Evolutionary conservation across 2,113 vertebrate genomes (phyloP).

Genomic region (Cavia porcellus): DNA sequence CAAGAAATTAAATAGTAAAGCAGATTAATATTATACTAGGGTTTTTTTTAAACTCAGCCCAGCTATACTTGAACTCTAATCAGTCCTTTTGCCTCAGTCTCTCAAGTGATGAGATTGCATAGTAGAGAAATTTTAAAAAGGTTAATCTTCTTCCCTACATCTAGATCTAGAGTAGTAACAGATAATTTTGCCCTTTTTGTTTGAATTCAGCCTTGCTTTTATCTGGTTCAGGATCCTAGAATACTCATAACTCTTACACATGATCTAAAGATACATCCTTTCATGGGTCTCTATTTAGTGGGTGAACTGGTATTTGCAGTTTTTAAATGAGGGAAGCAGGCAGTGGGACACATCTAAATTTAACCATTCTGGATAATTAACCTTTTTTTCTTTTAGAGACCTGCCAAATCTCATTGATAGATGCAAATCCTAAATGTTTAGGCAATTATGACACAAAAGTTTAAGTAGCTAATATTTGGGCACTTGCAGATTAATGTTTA

Average conservation of each 20-base stretch:
- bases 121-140: not conserved
- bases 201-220: not conserved
- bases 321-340: conserved; percentile 37
- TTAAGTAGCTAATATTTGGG: conserved; percentile 68
- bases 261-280: not conserved
- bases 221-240: not conserved
- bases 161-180: not conserved
- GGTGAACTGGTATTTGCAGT: not conserved
- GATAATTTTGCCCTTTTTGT: not conserved
- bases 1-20: not conserved
- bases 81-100: not conserved
- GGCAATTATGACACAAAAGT: not conserved
- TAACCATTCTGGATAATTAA: conserved; percentile 15
- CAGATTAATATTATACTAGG: not conserved
- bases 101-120: not conserved
- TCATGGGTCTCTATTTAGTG: conserved; percentile 8
- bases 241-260: not conserved
- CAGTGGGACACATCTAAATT: conserved; percentile 56
- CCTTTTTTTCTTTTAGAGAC: not conserved
- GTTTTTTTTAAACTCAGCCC: not conserved
- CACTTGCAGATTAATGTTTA: conserved; percentile 64
- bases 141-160: not conserved
- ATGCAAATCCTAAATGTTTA: conserved; percentile 11
- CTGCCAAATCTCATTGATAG: not conserved
- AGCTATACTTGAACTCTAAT: not conserved